Percentiles rank a stretch among this genome's conserved stretches.
Evolutionary conservation across 2,113 vertebrate species (phyloP).

Genomic region (Syngnathoides biaculeatus): DNA sequence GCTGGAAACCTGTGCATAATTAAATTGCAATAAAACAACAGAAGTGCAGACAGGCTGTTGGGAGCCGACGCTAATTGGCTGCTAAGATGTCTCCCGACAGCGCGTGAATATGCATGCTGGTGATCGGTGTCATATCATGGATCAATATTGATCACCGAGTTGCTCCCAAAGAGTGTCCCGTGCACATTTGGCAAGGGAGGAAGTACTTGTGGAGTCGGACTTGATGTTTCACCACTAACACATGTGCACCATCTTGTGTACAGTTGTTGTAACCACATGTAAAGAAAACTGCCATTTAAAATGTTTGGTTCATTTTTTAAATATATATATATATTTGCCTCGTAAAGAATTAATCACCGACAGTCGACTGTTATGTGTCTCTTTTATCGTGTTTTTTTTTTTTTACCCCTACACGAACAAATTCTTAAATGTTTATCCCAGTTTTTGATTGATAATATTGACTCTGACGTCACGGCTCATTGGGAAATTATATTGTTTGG

Average conservation of each 20-base stretch:
- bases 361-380: no score
- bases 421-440: no score
- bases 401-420: no score
- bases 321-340: no score
- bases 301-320: not conserved
- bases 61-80: slow-evolving; percentile 71
- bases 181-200: not conserved
- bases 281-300: not conserved
- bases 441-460: no score
- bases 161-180: not conserved
- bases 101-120: not conserved
- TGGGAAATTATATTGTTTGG: no score
- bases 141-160: not conserved
- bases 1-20: slow-evolving; percentile 79
- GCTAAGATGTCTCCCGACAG: slow-evolving; percentile 29
- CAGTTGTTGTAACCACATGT: slow-evolving; percentile 16
- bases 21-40: slow-evolving; percentile 82
- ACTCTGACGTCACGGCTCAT: no score
- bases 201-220: not conserved
- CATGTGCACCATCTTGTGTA: slow-evolving; percentile 60
- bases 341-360: no score
- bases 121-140: not conserved
- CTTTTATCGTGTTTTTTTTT: no score
- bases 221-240: slow-evolving; percentile 20
- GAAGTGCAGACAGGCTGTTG: slow-evolving; percentile 75